phyloP scores from a whole-genome alignment of 2,888 invertebrate genomes.

The Eurytoma californica region DNA sequence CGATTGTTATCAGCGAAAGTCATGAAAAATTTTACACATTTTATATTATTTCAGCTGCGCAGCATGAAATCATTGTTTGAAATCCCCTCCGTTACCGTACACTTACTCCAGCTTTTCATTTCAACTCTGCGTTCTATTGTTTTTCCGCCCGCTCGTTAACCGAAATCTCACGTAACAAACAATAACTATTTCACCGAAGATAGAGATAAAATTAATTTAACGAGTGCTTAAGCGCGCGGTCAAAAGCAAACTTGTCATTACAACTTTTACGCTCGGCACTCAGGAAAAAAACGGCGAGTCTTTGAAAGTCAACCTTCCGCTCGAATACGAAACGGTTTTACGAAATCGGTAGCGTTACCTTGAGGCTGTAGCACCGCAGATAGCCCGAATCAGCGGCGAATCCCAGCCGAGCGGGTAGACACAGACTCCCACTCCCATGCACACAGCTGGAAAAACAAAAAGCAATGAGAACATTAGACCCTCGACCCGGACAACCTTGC shows the following conservation, averaged over 20 bases:
- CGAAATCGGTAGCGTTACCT: slow-evolving; percentile 76
- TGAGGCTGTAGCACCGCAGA: slow-evolving; percentile 90
- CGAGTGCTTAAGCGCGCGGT: slow-evolving; percentile 4
- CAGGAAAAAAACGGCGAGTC: no score
- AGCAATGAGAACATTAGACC: not conserved
- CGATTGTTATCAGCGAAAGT: no score
- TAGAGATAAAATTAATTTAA: slow-evolving; percentile 32
- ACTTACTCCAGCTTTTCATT: no score
- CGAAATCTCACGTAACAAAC: slow-evolving; percentile 7
- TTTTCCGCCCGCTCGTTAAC: not conserved
- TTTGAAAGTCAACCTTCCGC: no score
- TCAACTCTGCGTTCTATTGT: no score
- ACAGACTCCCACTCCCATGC: slow-evolving; percentile 91
- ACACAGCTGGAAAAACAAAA: slow-evolving; percentile 80
- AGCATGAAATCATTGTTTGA: no score
- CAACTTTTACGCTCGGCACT: no score
- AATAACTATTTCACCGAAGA: slow-evolving; percentile 3
- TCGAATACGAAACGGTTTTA: no score
- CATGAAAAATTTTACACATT: no score
- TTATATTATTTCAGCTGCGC: no score
- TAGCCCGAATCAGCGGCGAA: slow-evolving; percentile 86
- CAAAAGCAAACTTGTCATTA: not conserved
- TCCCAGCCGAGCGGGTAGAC: slow-evolving; percentile 96
- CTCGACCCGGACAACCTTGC: not conserved
- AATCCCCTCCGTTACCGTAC: no score